These are phyloP conservation scores for Columba livia DNA, from an alignment of 2,113 vertebrate genomes.

Conservation along the genomic window DNA sequence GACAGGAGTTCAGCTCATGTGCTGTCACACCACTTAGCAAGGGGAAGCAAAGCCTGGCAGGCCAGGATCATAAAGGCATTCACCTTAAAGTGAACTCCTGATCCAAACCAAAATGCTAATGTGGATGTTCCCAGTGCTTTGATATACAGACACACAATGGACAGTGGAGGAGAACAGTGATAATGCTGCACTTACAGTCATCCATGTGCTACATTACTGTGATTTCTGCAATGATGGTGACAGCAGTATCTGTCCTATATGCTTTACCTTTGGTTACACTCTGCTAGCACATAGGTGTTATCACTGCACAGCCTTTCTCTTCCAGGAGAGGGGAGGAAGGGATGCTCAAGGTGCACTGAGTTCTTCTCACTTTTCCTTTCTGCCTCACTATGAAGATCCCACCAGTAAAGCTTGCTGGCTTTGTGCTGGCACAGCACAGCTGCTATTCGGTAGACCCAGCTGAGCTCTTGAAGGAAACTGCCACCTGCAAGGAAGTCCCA, in stretches of 20 bases:
- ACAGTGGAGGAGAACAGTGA: neutral
- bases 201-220: accelerated
- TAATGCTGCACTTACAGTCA: neutral
- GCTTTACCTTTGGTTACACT: neutral
- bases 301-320: neutral
- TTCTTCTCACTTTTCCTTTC: neutral
- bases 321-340: neutral
- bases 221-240: neutral
- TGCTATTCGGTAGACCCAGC: neutral
- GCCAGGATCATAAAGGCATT: neutral
- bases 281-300: accelerated
- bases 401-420: accelerated
- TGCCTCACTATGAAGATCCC: neutral
- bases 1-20: neutral
- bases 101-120: neutral
- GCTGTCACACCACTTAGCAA: neutral
- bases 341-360: accelerated
- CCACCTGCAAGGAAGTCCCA: neutral
- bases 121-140: neutral
- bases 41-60: neutral
- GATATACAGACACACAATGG: accelerated
- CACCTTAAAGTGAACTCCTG: neutral
- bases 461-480: accelerated
- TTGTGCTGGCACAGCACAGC: neutral
- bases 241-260: neutral